Conservation (phyloP, 92 coral and sea anemone species). For the Micromussa lordhowensis region DNA sequence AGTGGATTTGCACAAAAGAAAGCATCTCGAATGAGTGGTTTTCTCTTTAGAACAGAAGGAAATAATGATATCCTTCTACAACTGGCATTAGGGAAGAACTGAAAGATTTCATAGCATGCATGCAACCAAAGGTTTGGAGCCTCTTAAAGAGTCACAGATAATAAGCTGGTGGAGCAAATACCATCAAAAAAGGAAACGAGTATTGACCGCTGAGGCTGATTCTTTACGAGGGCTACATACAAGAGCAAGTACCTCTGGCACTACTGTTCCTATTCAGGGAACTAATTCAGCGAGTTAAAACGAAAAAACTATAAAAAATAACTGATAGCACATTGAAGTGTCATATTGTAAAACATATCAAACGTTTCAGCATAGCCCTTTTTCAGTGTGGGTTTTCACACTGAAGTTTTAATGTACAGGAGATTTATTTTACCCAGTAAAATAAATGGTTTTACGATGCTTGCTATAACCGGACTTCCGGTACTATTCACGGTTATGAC, state of each 20-base stretch:
- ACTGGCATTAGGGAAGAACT: neutral
- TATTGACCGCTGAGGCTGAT: neutral
- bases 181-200: slow-evolving; percentile 14
- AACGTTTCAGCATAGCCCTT: too few species aligned
- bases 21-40: neutral
- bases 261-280: neutral
- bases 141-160: slow-evolving; percentile 2
- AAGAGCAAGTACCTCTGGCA: neutral
- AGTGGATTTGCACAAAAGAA: slow-evolving; percentile 11
- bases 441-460: too few species aligned
- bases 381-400: too few species aligned
- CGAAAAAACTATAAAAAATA: too few species aligned
- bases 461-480: too few species aligned
- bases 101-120: neutral
- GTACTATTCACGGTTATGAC: too few species aligned
- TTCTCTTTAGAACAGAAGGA: neutral
- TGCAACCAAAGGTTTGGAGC: neutral
- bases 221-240: neutral
- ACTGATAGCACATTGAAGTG: too few species aligned
- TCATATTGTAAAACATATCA: too few species aligned
- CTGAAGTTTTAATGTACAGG: too few species aligned
- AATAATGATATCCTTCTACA: slow-evolving; percentile 12
- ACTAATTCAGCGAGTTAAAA: too few species aligned
- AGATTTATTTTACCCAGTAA: too few species aligned
- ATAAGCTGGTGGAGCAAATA: slow-evolving; percentile 2